Evolutionary conservation across 2,888 invertebrate genomes (phyloP).

Genomic region (Lysandra coridon): DNA sequence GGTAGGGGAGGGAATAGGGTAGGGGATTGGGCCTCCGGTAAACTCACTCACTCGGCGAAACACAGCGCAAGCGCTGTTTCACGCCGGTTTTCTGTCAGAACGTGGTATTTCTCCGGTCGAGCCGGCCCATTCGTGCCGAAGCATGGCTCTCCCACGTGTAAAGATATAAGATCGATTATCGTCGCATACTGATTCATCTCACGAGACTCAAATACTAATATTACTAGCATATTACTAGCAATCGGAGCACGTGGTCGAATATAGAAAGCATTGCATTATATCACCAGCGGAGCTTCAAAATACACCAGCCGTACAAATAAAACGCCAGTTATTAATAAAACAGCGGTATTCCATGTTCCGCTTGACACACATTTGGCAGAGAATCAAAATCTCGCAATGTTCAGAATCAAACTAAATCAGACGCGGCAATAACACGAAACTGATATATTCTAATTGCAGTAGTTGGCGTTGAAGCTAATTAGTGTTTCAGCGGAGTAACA

Average conservation of each 20-base stretch:
- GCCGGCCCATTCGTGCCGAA: too few species aligned
- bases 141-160: too few species aligned
- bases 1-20: too few species aligned
- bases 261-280: not conserved
- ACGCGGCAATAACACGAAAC: conserved; percentile 49
- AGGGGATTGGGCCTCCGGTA: too few species aligned
- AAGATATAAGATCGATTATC: not conserved
- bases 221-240: not conserved
- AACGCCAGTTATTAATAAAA: conserved; percentile 48
- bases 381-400: conserved; percentile 54
- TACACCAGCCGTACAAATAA: conserved; percentile 22
- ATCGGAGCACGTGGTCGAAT: conserved; percentile 5
- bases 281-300: conserved; percentile 2
- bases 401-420: conserved; percentile 48
- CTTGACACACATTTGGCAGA: conserved; percentile 51
- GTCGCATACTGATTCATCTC: not conserved
- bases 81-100: too few species aligned
- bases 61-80: too few species aligned
- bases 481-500: conserved; percentile 36
- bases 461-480: conserved; percentile 48
- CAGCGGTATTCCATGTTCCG: conserved; percentile 22
- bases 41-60: too few species aligned
- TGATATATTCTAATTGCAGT: conserved; percentile 61
- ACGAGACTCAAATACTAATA: not conserved
- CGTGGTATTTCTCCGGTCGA: too few species aligned